A percentile compares a stretch with the other conserved stretches of the same genome.
These are phyloP conservation scores for Tholera decimalis DNA, from an alignment of 2,888 invertebrate species.

Conservation along the genomic window DNA sequence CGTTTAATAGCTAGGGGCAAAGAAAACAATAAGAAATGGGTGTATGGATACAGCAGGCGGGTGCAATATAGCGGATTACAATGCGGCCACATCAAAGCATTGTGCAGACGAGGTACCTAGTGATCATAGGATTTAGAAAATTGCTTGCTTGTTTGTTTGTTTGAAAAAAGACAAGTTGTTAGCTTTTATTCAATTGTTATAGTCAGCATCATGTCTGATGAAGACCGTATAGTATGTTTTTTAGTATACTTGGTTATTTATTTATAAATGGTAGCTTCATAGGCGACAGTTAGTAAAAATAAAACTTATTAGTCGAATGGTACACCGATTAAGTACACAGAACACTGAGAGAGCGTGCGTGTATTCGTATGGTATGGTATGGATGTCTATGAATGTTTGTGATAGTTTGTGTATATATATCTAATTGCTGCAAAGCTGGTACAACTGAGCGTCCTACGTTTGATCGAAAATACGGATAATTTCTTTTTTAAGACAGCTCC, in stretches of 20 bases:
- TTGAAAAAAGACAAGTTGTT: background rate
- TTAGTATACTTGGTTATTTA: background rate
- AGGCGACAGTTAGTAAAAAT: too few relatives aligned
- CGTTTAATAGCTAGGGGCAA: conserved; percentile 38
- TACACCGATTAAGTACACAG: too few relatives aligned
- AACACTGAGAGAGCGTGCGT: too few relatives aligned
- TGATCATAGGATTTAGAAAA: conserved; percentile 26
- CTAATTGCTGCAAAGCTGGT: too few relatives aligned
- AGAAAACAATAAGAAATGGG: conserved; percentile 38
- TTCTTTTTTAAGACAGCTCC: too few relatives aligned
- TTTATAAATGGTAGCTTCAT: too few relatives aligned
- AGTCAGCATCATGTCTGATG: background rate
- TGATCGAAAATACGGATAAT: too few relatives aligned
- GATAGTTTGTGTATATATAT: too few relatives aligned
- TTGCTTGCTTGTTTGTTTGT: conserved; percentile 10
- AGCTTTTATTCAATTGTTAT: background rate
- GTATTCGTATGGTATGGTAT: too few relatives aligned
- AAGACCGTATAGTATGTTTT: background rate
- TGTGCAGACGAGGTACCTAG: conserved; percentile 18
- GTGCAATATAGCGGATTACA: conserved; percentile 37
- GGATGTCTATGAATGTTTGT: too few relatives aligned
- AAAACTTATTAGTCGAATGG: too few relatives aligned
- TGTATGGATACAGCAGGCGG: conserved; percentile 17
- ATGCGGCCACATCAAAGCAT: conserved; percentile 29
- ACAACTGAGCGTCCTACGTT: too few relatives aligned